These are phyloP conservation scores for Synaphobranchus kaupii DNA, from an alignment of 2,797 vertebrate species.

Conservation along the genomic window DNA sequence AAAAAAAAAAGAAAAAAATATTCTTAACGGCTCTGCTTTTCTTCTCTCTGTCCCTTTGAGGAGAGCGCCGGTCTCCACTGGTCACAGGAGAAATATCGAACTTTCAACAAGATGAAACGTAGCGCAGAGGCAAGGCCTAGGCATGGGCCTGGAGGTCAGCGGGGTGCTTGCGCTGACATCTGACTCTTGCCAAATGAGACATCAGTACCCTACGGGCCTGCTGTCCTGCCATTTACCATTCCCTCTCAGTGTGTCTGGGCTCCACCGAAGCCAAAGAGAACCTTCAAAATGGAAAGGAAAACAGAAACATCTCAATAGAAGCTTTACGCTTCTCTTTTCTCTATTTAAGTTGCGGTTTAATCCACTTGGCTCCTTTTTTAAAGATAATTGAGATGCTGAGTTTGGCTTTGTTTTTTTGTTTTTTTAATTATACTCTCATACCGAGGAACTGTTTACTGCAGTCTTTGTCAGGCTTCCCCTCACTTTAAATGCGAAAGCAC, in stretches of 20 bases:
- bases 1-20: neutral
- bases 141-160: neutral
- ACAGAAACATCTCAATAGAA: neutral
- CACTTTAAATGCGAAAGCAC: neutral
- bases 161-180: neutral
- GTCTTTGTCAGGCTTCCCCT: neutral
- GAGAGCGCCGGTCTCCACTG: neutral
- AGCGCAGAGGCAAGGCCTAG: neutral
- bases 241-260: neutral
- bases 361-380: neutral
- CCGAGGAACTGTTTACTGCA: neutral
- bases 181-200: neutral
- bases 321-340: neutral
- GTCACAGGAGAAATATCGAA: constrained; percentile 22
- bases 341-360: neutral
- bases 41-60: neutral
- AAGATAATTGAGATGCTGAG: neutral
- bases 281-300: constrained; percentile 8
- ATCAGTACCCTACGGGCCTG: neutral
- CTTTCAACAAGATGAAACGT: constrained; percentile 6
- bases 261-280: neutral
- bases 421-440: neutral
- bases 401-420: neutral
- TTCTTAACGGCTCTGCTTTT: constrained; percentile 10
- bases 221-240: neutral